Evolutionary conservation across 1,140 invertebrate genomes (phyloP).

Genomic region (Diachasma alloeum): DNA sequence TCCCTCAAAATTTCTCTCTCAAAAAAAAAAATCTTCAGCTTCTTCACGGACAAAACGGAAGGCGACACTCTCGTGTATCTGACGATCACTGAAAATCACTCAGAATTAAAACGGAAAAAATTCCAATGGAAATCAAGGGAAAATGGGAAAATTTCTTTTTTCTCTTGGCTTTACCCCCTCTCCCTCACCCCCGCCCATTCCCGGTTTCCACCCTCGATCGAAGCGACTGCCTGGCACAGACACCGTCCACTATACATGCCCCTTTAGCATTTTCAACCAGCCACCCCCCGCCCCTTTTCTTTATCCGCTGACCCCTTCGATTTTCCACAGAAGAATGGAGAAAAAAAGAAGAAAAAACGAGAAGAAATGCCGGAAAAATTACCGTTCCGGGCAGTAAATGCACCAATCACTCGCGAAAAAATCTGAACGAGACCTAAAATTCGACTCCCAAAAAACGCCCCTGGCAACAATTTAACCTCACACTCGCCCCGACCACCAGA

Average conservation of each 20-base stretch:
- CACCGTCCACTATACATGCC: constrained; percentile 26
- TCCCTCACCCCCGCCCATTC: not conserved
- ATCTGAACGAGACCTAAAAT: not conserved
- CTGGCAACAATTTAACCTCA: too few species aligned
- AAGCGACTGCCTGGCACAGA: constrained; percentile 40
- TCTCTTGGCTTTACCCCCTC: not conserved
- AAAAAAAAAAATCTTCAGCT: not conserved
- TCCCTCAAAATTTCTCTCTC: not conserved
- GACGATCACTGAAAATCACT: constrained; percentile 55
- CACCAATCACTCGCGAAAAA: too few species aligned
- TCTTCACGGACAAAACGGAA: constrained; percentile 26
- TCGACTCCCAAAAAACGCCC: not conserved
- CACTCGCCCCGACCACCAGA: too few species aligned
- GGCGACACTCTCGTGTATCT: constrained; percentile 41
- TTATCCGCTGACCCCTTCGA: constrained; percentile 16
- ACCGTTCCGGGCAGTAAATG: not conserved
- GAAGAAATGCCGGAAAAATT: not conserved
- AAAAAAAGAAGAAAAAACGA: not conserved
- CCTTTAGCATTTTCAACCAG: not conserved
- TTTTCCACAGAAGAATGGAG: not conserved
- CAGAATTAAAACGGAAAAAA: not conserved
- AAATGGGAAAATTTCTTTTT: not conserved
- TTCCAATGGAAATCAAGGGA: constrained; percentile 2
- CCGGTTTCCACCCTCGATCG: constrained; percentile 43
- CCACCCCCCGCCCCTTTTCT: constrained; percentile 7